Percentiles rank a stretch among this genome's conserved stretches.
These are phyloP conservation scores for Todiramphus saurophagus DNA, from an alignment of 2,113 vertebrate species.

Conservation along the genomic window DNA sequence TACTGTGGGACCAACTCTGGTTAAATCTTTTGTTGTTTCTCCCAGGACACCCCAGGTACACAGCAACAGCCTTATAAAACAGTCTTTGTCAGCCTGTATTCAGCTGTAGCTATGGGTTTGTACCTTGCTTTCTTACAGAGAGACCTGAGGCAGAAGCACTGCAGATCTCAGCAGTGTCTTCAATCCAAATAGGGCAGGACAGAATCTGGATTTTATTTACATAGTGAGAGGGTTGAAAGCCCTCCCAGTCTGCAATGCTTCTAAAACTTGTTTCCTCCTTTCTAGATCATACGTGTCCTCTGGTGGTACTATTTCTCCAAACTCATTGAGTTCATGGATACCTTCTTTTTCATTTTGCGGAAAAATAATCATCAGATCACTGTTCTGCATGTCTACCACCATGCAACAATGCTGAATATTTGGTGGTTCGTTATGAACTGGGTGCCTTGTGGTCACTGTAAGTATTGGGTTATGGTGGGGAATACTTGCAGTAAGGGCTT, in stretches of 20 bases:
- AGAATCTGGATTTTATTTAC: not conserved
- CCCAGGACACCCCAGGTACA: not conserved
- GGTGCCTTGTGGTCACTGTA: slow-evolving; percentile 97
- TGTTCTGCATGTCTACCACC: slow-evolving; percentile 94
- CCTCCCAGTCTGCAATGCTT: not conserved
- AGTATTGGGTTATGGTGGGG: slow-evolving; percentile 64
- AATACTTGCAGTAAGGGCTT: not conserved
- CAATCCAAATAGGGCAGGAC: not conserved
- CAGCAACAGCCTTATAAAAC: not conserved
- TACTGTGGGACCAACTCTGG: not conserved
- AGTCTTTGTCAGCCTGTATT: not conserved
- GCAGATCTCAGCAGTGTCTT: not conserved
- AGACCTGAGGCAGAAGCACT: not conserved
- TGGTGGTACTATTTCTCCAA: slow-evolving; percentile 99
- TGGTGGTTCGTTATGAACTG: slow-evolving; percentile 99
- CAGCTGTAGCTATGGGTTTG: not conserved
- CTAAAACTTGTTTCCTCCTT: slow-evolving; percentile 15
- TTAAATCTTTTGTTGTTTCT: not conserved
- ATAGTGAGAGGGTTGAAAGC: not conserved
- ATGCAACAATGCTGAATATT: slow-evolving; percentile 92
- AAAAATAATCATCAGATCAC: slow-evolving; percentile 98
- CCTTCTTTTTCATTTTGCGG: slow-evolving; percentile 96
- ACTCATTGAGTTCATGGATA: slow-evolving; percentile 97
- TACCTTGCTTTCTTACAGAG: not conserved
- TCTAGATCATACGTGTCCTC: slow-evolving; percentile 87